A percentile compares a stretch with the other conserved stretches of the same genome.
Evolutionary conservation across 1,140 invertebrate species (phyloP).

Genomic region (Philotrypesis tridentata): DNA sequence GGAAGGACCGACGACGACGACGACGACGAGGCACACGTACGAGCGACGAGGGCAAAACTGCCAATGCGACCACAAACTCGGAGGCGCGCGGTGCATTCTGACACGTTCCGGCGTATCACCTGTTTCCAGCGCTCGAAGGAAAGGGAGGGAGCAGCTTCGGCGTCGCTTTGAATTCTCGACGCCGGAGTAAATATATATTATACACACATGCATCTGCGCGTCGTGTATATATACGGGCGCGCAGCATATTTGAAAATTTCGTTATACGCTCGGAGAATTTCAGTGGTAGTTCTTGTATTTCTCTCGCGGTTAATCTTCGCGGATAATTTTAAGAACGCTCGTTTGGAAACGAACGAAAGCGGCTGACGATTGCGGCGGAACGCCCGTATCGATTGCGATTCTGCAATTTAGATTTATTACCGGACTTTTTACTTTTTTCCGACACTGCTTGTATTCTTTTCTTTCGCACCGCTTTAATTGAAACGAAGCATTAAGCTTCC

Average conservation of each 20-base stretch:
- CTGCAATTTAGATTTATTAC: too few species aligned
- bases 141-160: constrained; percentile 31
- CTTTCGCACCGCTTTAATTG: background rate
- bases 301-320: too few species aligned
- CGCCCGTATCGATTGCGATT: too few species aligned
- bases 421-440: too few species aligned
- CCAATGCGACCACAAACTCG: constrained; percentile 34
- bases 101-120: constrained; percentile 58
- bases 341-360: too few species aligned
- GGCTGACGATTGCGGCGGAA: too few species aligned
- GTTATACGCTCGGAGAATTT: too few species aligned
- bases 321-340: too few species aligned
- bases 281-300: too few species aligned
- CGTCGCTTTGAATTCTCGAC: constrained; percentile 4
- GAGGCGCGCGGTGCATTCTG: constrained; percentile 49
- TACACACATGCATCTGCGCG: background rate
- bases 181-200: background rate
- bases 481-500: constrained; percentile 30
- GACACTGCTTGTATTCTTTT: too few species aligned
- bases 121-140: constrained; percentile 39
- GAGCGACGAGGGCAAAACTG: constrained; percentile 45
- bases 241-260: background rate
- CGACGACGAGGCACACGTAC: constrained; percentile 40
- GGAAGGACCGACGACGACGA: background rate
- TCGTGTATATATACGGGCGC: too few species aligned